phyloP scores from a whole-genome alignment of 2,888 invertebrate genomes.

The Chironomus riparius region DNA sequence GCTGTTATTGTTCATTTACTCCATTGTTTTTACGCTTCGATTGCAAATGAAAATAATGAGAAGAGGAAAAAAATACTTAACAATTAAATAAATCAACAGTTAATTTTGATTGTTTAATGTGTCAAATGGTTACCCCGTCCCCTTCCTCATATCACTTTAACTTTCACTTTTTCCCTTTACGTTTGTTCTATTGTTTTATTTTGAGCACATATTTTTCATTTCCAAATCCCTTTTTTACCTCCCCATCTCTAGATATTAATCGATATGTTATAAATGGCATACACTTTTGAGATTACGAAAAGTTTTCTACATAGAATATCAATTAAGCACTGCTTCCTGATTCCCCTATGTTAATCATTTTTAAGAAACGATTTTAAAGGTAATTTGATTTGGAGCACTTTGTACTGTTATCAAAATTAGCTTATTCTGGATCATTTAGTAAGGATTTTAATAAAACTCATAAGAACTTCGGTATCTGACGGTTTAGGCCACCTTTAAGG shows the following conservation, averaged over 20 bases:
- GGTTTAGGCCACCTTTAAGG: too few relatives aligned
- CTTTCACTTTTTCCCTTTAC: not conserved
- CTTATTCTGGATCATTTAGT: too few relatives aligned
- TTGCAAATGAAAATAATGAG: not conserved
- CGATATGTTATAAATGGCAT: slow-evolving; percentile 2
- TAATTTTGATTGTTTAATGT: slow-evolving; percentile 11
- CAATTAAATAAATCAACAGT: slow-evolving; percentile 25
- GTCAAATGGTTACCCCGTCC: not conserved
- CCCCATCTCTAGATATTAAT: not conserved
- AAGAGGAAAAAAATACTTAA: not conserved
- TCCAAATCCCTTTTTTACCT: not conserved
- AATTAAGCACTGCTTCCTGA: slow-evolving; percentile 1
- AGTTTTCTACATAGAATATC: slow-evolving; percentile 15
- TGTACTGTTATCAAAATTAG: too few relatives aligned
- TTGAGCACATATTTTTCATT: not conserved
- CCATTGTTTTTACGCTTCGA: not conserved
- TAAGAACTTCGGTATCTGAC: too few relatives aligned
- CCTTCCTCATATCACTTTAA: not conserved
- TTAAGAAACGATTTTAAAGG: too few relatives aligned
- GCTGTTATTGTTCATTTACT: not conserved
- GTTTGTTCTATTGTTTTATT: slow-evolving; percentile 4
- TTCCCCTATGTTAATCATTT: too few relatives aligned
- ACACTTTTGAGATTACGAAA: slow-evolving; percentile 3
- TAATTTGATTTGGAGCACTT: too few relatives aligned
- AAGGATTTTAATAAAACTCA: too few relatives aligned